Percentiles rank a stretch among this genome's conserved stretches.
These are phyloP conservation scores for Plecturocebus donacophilus DNA, from an alignment of 2,113 vertebrate genomes.

Conservation along the genomic window DNA sequence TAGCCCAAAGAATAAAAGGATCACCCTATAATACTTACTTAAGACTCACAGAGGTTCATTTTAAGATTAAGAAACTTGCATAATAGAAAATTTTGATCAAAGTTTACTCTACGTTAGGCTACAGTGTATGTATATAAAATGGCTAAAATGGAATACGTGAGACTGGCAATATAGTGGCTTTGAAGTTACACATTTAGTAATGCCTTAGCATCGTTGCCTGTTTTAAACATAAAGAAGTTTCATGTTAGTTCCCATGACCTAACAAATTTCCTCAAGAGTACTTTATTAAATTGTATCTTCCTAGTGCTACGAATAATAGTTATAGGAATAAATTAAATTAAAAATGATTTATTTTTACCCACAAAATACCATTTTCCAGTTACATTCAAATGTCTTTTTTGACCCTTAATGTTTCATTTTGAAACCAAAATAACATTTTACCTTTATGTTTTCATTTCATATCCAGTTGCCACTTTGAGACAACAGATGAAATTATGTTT, in stretches of 20 bases:
- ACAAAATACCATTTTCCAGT: neutral
- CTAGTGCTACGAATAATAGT: neutral
- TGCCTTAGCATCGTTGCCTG: neutral
- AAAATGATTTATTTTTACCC: slow-evolving; percentile 18
- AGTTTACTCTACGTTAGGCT: slow-evolving; percentile 26
- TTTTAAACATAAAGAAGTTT: slow-evolving; percentile 22
- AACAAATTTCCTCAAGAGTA: slow-evolving; percentile 1
- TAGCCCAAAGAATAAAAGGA: slow-evolving; percentile 46
- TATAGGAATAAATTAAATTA: slow-evolving; percentile 1
- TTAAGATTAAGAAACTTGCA: slow-evolving; percentile 49
- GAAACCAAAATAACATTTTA: neutral
- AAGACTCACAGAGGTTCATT: slow-evolving; percentile 29
- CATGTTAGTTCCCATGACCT: neutral
- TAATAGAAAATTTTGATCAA: slow-evolving; percentile 34
- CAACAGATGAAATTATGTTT: neutral
- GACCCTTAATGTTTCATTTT: neutral
- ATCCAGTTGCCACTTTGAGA: neutral
- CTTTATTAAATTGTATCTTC: neutral
- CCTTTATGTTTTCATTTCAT: neutral
- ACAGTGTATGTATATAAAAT: neutral
- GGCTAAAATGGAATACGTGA: neutral
- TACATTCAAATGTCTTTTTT: neutral
- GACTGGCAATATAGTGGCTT: neutral
- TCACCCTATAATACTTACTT: slow-evolving; percentile 46
- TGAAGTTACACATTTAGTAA: slow-evolving; percentile 8